Evolutionary conservation across 2,113 vertebrate genomes (phyloP).

Genomic region (Labrus mixtus): DNA sequence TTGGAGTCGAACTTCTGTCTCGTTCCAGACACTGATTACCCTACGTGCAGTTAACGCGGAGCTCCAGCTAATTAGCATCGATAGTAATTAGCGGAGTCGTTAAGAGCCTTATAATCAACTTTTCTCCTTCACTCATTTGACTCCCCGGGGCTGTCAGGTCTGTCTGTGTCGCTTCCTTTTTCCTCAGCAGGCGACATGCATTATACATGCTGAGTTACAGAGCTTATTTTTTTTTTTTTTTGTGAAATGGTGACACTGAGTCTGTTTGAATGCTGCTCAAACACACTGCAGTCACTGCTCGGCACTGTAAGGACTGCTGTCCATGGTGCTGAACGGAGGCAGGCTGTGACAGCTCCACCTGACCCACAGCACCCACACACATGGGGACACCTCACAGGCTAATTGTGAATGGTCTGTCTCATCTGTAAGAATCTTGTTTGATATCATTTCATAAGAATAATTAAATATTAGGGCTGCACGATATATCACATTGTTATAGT

Average conservation of each 20-base stretch:
- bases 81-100: constrained; percentile 82
- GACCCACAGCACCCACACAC: constrained; percentile 8
- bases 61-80: constrained; percentile 81
- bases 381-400: background rate
- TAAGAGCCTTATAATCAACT: constrained; percentile 84
- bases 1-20: constrained; percentile 78
- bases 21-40: constrained; percentile 78
- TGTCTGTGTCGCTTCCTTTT: constrained; percentile 66
- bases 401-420: background rate
- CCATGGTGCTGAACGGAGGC: constrained; percentile 42
- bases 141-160: constrained; percentile 79
- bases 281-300: constrained; percentile 25
- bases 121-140: constrained; percentile 78
- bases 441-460: too few relatives aligned
- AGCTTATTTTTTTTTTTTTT: constrained; percentile 66
- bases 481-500: too few relatives aligned
- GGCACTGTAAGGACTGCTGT: constrained; percentile 19
- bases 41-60: constrained; percentile 80
- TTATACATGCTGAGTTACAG: constrained; percentile 77
- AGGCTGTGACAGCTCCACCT: constrained; percentile 25
- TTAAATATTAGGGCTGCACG: background rate
- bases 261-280: constrained; percentile 61
- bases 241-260: constrained; percentile 60
- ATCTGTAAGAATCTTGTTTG: background rate
- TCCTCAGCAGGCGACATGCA: constrained; percentile 74